phyloP scores from a whole-genome alignment of 2,888 invertebrate genomes.

The Caenorhabditis afra region DNA sequence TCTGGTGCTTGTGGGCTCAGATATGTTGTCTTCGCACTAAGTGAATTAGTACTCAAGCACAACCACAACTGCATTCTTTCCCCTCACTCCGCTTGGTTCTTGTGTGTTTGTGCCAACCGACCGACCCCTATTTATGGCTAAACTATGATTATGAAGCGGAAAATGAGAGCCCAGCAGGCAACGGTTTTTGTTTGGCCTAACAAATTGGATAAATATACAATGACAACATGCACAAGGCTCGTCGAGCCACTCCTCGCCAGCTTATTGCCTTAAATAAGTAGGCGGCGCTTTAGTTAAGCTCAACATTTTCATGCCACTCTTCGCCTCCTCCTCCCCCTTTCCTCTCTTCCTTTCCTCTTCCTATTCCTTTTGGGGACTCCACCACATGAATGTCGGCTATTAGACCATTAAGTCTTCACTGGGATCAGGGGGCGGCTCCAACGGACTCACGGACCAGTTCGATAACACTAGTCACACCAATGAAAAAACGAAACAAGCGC shows the following conservation, averaged over 20 bases:
- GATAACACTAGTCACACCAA: too few species aligned
- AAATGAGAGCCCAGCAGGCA: conserved; percentile 36
- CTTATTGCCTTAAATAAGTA: conserved; percentile 55
- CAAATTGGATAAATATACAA: conserved; percentile 52
- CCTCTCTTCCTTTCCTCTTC: conserved; percentile 13
- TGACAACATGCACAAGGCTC: conserved; percentile 23
- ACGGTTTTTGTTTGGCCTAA: conserved; percentile 39
- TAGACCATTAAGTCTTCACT: conserved; percentile 58
- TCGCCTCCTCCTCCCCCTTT: conserved; percentile 14
- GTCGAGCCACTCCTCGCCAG: conserved; percentile 14
- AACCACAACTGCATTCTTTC: conserved; percentile 27
- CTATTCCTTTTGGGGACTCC: too few species aligned
- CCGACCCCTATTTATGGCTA: conserved; percentile 9
- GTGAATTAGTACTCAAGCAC: conserved; percentile 54
- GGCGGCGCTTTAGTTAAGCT: conserved; percentile 60
- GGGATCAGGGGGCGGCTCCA: conserved; percentile 20
- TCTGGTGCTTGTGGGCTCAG: conserved; percentile 16
- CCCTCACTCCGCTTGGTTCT: too few species aligned
- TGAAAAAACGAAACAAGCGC: conserved; percentile 7
- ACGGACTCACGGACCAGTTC: not conserved
- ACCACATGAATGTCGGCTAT: conserved; percentile 42
- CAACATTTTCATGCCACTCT: conserved; percentile 46
- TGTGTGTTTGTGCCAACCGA: not conserved
- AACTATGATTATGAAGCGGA: conserved; percentile 31
- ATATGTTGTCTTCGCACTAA: conserved; percentile 57